Evolutionary conservation across 92 coral and sea anemone genomes (phyloP).

Genomic region (Plumapathes pennacea): DNA sequence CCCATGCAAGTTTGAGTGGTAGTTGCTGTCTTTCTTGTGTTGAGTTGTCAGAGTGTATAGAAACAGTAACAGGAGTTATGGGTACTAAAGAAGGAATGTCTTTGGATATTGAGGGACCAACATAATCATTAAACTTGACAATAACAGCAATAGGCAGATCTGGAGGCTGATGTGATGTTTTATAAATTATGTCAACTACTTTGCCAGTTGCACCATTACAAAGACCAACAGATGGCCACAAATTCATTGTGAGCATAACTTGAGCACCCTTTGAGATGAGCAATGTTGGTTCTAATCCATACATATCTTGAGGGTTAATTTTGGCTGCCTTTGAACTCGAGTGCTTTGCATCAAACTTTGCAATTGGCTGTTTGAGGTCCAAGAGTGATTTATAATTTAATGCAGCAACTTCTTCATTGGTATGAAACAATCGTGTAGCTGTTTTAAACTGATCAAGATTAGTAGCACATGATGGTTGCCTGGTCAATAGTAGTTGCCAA

Average conservation of each 20-base stretch:
- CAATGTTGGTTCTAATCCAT: slow-evolving; percentile 37
- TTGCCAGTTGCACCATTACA: slow-evolving; percentile 37
- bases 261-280: slow-evolving; percentile 26
- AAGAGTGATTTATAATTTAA: slow-evolving; percentile 34
- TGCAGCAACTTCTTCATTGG: slow-evolving; percentile 36
- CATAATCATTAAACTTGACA: slow-evolving; percentile 46
- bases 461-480: slow-evolving; percentile 27
- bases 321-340: slow-evolving; percentile 43
- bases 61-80: slow-evolving; percentile 46
- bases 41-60: slow-evolving; percentile 21
- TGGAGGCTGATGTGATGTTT: slow-evolving; percentile 39
- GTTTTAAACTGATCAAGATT: slow-evolving; percentile 25
- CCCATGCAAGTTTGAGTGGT: slow-evolving; percentile 45
- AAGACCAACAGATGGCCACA: slow-evolving; percentile 58
- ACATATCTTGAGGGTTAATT: slow-evolving; percentile 47
- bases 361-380: slow-evolving; percentile 36
- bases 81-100: slow-evolving; percentile 54
- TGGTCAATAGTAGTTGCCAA: slow-evolving; percentile 21
- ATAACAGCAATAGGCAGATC: slow-evolving; percentile 57
- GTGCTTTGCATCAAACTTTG: slow-evolving; percentile 41
- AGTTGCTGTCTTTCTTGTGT: slow-evolving; percentile 43
- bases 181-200: slow-evolving; percentile 39
- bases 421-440: slow-evolving; percentile 44
- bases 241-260: slow-evolving; percentile 48
- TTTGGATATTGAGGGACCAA: slow-evolving; percentile 44